Conservation (phyloP, 2,797 vertebrate species). For the Sebastes nivosus region DNA sequence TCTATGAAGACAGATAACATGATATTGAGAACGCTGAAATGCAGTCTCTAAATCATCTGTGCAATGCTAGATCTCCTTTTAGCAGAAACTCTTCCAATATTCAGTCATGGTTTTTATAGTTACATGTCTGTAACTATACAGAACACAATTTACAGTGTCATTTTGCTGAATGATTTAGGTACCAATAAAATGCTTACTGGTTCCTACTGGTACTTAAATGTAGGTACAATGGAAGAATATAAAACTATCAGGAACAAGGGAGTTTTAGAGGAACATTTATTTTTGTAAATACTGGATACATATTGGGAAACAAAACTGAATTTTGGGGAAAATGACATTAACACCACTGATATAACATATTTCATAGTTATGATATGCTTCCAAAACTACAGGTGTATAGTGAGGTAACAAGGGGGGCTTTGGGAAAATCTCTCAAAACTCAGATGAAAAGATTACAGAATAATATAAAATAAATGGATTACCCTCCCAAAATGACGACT, state of each 20-base stretch:
- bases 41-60: slow-evolving; percentile 5
- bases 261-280: background rate
- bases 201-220: background rate
- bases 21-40: slow-evolving; percentile 3
- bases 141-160: background rate
- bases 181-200: background rate
- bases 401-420: background rate
- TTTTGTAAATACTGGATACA: background rate
- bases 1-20: background rate
- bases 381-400: background rate
- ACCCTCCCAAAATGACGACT: background rate
- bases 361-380: background rate
- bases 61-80: background rate
- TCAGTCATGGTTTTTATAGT: background rate
- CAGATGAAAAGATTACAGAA: background rate
- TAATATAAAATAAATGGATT: background rate
- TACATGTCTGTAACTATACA: background rate
- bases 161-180: background rate
- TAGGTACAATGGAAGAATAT: background rate
- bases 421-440: background rate
- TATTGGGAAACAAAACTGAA: background rate
- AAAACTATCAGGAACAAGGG: background rate
- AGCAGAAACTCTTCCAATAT: background rate
- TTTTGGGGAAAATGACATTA: background rate
- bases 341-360: background rate